Percentiles rank a stretch among this genome's conserved stretches.
Conservation (phyloP, 2,797 vertebrate species). For the Jordanella pulchra region DNA sequence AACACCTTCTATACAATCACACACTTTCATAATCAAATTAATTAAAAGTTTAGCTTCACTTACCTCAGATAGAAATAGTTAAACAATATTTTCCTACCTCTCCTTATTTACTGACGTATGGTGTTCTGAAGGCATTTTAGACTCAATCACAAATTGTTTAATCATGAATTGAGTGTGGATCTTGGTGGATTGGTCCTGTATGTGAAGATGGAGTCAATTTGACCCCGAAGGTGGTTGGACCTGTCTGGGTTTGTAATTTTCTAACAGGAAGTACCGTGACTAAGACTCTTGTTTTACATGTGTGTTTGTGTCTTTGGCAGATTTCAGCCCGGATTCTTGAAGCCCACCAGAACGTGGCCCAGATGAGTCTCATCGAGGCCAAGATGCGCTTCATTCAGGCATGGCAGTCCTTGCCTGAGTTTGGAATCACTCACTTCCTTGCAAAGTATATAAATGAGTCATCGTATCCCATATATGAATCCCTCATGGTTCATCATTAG, state of each 20-base stretch:
- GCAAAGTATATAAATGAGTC: slow-evolving; percentile 83
- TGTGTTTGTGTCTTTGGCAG: slow-evolving; percentile 70
- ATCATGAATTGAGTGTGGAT: slow-evolving; percentile 15
- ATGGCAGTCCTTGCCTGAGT: slow-evolving; percentile 97
- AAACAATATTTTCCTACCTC: slow-evolving; percentile 10
- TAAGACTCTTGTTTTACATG: background rate
- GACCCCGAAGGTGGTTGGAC: background rate
- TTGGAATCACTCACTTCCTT: slow-evolving; percentile 97
- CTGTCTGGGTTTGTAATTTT: slow-evolving; percentile 5
- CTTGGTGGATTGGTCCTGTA: slow-evolving; percentile 21
- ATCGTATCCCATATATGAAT: background rate
- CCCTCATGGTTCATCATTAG: no score
- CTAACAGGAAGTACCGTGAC: background rate
- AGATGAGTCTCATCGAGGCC: slow-evolving; percentile 99
- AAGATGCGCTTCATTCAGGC: slow-evolving; percentile 99
- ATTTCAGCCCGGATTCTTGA: slow-evolving; percentile 96
- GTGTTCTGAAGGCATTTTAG: slow-evolving; percentile 26
- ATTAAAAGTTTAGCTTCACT: slow-evolving; percentile 21
- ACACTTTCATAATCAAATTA: slow-evolving; percentile 27
- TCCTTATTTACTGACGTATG: slow-evolving; percentile 26
- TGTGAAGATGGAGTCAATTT: slow-evolving; percentile 41
- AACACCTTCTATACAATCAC: background rate
- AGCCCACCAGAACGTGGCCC: slow-evolving; percentile 97
- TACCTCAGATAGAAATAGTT: slow-evolving; percentile 20
- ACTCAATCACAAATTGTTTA: slow-evolving; percentile 30